Percentiles rank a stretch among this genome's conserved stretches.
Conservation (phyloP, 2,113 vertebrate species). For the Scophthalmus maximus region DNA sequence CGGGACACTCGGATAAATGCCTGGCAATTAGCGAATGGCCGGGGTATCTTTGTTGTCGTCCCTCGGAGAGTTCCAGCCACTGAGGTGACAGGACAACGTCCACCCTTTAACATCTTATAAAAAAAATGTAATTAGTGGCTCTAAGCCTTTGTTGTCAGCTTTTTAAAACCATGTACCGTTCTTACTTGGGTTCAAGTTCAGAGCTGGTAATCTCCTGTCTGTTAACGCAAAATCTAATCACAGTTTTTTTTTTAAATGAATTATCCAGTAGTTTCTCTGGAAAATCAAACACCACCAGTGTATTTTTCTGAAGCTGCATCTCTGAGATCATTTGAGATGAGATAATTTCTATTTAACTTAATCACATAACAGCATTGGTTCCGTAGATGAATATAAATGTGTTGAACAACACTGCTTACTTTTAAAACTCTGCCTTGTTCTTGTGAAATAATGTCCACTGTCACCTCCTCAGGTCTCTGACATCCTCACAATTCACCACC, state of each 20-base stretch:
- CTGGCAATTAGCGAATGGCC: conserved; percentile 42
- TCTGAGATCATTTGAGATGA: too few species aligned
- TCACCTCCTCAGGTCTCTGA: too few species aligned
- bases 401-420: too few species aligned
- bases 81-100: conserved; percentile 26
- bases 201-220: not conserved
- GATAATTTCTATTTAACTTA: too few species aligned
- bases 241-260: not conserved
- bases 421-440: too few species aligned
- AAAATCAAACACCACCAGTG: not conserved
- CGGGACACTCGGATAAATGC: conserved; percentile 32
- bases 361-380: too few species aligned
- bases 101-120: conserved; percentile 15
- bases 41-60: conserved; percentile 16
- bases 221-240: conserved; percentile 19
- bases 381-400: too few species aligned
- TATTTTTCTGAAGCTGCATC: too few species aligned
- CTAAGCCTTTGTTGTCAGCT: not conserved
- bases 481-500: too few species aligned
- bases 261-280: conserved; percentile 16
- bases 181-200: not conserved
- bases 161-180: conserved; percentile 27
- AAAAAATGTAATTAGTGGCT: conserved; percentile 42
- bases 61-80: conserved; percentile 14
- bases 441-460: too few species aligned